A percentile compares a stretch with the other conserved stretches of the same genome.
These are phyloP conservation scores for Dorcus hopei DNA, from an alignment of 2,888 invertebrate genomes.

Conservation along the genomic window DNA sequence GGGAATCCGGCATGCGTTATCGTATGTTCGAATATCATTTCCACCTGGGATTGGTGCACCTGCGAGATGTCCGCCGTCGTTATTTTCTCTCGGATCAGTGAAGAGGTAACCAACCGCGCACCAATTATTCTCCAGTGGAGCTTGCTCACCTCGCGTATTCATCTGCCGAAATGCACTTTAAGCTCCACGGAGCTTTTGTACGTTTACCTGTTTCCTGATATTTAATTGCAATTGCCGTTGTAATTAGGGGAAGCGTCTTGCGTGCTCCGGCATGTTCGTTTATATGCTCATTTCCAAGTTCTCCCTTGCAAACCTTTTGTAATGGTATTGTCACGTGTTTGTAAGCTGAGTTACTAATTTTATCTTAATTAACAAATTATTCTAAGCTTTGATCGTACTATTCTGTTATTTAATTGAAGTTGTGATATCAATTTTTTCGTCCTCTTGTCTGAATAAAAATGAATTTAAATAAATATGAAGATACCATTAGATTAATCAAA, in stretches of 20 bases:
- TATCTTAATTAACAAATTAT: too few relatives aligned
- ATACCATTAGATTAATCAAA: too few relatives aligned
- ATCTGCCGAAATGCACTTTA: constrained; percentile 23
- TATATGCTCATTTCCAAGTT: background rate
- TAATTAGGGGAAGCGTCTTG: constrained; percentile 9
- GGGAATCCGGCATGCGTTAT: too few relatives aligned
- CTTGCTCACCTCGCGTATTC: constrained; percentile 34
- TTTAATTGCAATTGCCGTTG: constrained; percentile 20
- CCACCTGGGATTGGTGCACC: constrained; percentile 20
- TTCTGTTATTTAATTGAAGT: too few relatives aligned
- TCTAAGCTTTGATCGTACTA: too few relatives aligned
- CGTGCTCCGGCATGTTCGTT: background rate
- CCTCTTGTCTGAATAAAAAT: too few relatives aligned
- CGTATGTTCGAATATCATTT: constrained; percentile 3
- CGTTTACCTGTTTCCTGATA: constrained; percentile 15
- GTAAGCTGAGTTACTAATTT: too few relatives aligned
- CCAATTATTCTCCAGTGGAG: constrained; percentile 46
- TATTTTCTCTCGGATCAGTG: constrained; percentile 49
- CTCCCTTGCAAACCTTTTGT: too few relatives aligned
- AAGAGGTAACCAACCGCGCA: constrained; percentile 47
- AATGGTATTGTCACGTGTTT: too few relatives aligned
- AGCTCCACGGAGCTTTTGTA: constrained; percentile 24
- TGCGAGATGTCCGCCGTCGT: constrained; percentile 41
- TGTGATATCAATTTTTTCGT: too few relatives aligned
- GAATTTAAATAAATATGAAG: too few relatives aligned